A percentile compares a stretch with the other conserved stretches of the same genome.
Evolutionary conservation across 1,140 invertebrate genomes (phyloP).

Genomic region (Aradophagus sp.): DNA sequence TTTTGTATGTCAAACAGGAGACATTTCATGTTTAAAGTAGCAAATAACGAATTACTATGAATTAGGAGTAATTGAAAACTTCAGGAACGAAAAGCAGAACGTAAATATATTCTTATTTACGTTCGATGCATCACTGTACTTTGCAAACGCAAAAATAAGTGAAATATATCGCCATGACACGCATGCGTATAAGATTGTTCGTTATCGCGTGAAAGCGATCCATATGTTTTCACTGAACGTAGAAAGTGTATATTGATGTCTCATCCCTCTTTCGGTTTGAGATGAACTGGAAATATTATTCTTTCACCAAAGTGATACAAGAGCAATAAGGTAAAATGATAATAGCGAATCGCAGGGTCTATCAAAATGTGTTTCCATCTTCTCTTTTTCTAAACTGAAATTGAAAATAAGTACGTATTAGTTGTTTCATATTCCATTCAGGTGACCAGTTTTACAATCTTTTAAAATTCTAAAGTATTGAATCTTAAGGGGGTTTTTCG

Average conservation of each 20-base stretch:
- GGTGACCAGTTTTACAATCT: too few species aligned
- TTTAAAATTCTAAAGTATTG: too few species aligned
- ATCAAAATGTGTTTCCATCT: constrained; percentile 31
- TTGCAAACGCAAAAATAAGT: constrained; percentile 26
- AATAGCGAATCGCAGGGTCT: constrained; percentile 47
- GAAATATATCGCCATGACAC: constrained; percentile 25
- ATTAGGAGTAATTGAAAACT: too few species aligned
- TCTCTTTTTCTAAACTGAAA: constrained; percentile 33
- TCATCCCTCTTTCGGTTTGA: constrained; percentile 47
- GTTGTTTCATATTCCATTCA: constrained; percentile 14
- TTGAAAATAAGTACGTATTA: constrained; percentile 41
- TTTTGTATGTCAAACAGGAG: too few species aligned
- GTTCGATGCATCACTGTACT: constrained; percentile 26
- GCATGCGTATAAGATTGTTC: constrained; percentile 47
- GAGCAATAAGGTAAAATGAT: constrained; percentile 58
- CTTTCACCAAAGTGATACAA: constrained; percentile 56
- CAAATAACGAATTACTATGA: too few species aligned
- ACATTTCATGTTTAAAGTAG: too few species aligned
- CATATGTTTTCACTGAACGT: constrained; percentile 38
- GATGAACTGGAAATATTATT: constrained; percentile 61
- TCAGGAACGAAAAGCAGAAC: too few species aligned
- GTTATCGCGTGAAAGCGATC: constrained; percentile 42
- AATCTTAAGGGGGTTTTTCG: too few species aligned
- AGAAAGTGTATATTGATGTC: constrained; percentile 52
- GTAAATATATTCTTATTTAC: constrained; percentile 30